These are phyloP conservation scores for Drosophila micromelanica DNA, from an alignment of 1,140 invertebrate species.

Conservation along the genomic window DNA sequence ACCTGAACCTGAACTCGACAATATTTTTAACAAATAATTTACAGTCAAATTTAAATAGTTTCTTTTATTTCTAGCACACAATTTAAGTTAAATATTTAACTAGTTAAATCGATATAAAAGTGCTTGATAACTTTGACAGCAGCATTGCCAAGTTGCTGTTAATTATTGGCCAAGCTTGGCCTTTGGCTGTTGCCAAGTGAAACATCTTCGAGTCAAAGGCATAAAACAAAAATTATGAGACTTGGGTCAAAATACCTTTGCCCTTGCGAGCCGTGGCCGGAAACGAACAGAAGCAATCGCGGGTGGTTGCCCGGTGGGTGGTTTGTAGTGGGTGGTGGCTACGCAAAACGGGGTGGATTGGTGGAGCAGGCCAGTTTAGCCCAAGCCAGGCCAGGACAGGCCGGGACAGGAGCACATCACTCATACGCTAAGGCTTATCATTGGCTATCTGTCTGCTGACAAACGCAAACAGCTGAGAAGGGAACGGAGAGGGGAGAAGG, in stretches of 20 bases:
- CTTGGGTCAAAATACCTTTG: background rate
- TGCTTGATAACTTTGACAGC: background rate
- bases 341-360: conserved; percentile 4
- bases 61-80: background rate
- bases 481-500: background rate
- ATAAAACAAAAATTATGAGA: background rate
- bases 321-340: conserved; percentile 15
- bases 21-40: too few species aligned
- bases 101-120: background rate
- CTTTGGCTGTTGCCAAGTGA: background rate
- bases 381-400: background rate
- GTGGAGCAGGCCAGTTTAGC: background rate
- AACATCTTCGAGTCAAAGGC: too few species aligned
- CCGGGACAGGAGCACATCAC: conserved; percentile 40
- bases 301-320: conserved; percentile 1
- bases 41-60: too few species aligned
- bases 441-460: conserved; percentile 63
- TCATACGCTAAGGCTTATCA: conserved; percentile 61
- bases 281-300: conserved; percentile 6
- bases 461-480: conserved; percentile 34
- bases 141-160: background rate
- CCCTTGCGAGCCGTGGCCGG: background rate
- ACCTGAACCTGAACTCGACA: too few species aligned
- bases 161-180: too few species aligned
- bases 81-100: too few species aligned